These are phyloP conservation scores for Myripristis murdjan DNA, from an alignment of 2,797 vertebrate species.

Conservation along the genomic window DNA sequence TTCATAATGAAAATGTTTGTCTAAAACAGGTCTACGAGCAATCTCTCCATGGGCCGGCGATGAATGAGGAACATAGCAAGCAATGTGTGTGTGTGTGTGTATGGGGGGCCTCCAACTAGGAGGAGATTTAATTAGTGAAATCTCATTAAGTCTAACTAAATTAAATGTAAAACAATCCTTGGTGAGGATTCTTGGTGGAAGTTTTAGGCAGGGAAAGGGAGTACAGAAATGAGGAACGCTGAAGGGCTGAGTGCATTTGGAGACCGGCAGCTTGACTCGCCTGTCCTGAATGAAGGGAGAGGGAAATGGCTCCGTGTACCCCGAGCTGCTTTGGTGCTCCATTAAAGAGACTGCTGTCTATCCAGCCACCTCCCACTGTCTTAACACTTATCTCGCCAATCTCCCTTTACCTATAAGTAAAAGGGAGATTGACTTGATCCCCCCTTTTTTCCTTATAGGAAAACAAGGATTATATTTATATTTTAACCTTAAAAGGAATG, in stretches of 20 bases:
- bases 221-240: constrained; percentile 44
- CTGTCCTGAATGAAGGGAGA: constrained; percentile 53
- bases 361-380: constrained; percentile 53
- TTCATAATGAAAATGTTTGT: constrained; percentile 88
- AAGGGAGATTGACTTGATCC: no score
- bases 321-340: constrained; percentile 72
- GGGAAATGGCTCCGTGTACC: no score
- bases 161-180: constrained; percentile 98
- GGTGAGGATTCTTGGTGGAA: constrained; percentile 86
- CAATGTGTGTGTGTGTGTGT: constrained; percentile 76
- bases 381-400: constrained; percentile 12
- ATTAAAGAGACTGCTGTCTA: constrained; percentile 66
- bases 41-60: constrained; percentile 88
- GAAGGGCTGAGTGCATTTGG: constrained; percentile 53
- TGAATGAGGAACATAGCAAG: constrained; percentile 83
- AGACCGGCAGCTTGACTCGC: constrained; percentile 66
- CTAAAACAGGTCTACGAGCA: constrained; percentile 87
- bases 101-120: constrained; percentile 88
- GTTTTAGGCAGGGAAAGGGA: constrained; percentile 54
- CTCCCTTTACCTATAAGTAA: no score
- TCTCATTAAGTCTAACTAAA: constrained; percentile 99
- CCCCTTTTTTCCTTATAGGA: no score
- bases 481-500: no score
- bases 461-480: no score
- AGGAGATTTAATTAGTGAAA: constrained; percentile 99